Evolutionary conservation across 2,797 vertebrate species (phyloP), one percentile per base, ranked within the genome.

Genomic region (Arnoldichthys spilopterus): DNA sequence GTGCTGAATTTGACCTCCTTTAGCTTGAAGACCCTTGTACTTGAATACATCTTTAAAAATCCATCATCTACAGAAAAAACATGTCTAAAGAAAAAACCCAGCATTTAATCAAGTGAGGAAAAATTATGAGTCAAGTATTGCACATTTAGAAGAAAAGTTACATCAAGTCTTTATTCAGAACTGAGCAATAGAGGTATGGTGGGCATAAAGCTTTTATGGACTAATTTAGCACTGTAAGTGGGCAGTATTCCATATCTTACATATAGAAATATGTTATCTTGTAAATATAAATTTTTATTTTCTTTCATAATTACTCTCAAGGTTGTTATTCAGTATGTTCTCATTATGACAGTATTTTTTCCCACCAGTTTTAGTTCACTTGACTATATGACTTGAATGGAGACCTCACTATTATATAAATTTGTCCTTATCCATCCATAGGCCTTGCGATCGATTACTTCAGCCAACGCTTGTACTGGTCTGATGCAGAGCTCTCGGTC

Each of bases 391-490:
- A 71, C 30, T 0, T 58, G 37, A 61, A 78, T 2, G 76, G 71
- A 56, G 78, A 69, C 43, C 56, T 89, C 77, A 18, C 58, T 79
- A 82, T 79, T 84, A 89, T 89, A 88, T 91, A 83, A 87, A 88
- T 89, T 49, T 90, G 67, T 85, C 85, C 80, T 86, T 83, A 77
- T 90, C 80, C 78, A 80, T 85, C 88, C 86, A 85, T 86, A 99
- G 98, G 98, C 80, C 92, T 99, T 68, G 94, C 96, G 7, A 95
- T 99, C 86, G 98, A 99, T 94, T 96, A 95, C 81, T 98, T 97
- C 85, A 95, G 95, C 87, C 97, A 98, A 56, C 96, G 96, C 66
- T 91, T 99, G 82, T 99, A 98, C 86, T 99, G 98, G 98, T 97
- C 97, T 66, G 98, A 99, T 88, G 95, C 96, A 59, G 97, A 99